Evolutionary conservation across 2,888 invertebrate species (phyloP).

Genomic region (Rotaria sp.): DNA sequence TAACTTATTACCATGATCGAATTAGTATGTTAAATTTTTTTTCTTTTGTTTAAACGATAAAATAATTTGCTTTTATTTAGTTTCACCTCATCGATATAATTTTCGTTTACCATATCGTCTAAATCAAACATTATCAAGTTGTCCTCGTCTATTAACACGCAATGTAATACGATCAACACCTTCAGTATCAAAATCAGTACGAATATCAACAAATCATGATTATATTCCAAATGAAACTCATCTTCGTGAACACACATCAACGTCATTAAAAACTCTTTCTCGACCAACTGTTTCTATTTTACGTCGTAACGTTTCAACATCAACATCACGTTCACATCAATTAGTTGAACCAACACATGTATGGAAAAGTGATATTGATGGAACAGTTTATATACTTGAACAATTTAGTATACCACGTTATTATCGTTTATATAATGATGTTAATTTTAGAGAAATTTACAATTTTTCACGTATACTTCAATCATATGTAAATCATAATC

Average conservation of each 20-base stretch:
- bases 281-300: not conserved
- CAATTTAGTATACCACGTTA: conserved; percentile 28
- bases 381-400: not conserved
- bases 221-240: not conserved
- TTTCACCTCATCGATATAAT: not conserved
- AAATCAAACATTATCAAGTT: not conserved
- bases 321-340: not conserved
- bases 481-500: not conserved
- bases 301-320: not conserved
- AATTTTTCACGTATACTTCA: not conserved
- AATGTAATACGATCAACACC: not conserved
- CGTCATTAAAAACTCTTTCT: not conserved
- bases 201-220: not conserved
- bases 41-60: not conserved
- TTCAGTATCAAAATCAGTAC: not conserved
- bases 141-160: not conserved
- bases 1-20: not conserved
- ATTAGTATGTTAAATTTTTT: not conserved
- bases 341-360: not conserved
- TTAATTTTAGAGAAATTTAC: conserved; percentile 9
- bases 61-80: not conserved
- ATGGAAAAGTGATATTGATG: not conserved
- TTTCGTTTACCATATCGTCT: conserved; percentile 1
- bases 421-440: conserved; percentile 25
- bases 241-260: not conserved